Conservation (phyloP, 2,113 vertebrate species). For the Myiagra hebetior region DNA sequence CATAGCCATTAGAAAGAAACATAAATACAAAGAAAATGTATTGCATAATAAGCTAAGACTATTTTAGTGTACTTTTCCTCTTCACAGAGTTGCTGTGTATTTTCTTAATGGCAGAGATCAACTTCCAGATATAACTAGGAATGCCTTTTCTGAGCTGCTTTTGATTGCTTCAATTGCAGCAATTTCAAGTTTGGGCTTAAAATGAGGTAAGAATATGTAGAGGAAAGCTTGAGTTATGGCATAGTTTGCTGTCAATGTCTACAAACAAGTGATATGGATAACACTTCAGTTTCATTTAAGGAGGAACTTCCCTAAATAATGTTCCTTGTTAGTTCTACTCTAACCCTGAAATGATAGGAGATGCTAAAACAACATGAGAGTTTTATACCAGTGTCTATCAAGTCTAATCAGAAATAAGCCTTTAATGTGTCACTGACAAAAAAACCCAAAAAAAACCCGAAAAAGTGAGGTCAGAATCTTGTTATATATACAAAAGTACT, state of each 20-base stretch:
- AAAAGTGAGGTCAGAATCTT: background rate
- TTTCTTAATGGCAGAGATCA: conserved; percentile 19
- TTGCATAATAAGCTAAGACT: background rate
- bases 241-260: background rate
- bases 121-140: background rate
- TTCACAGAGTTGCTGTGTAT: background rate
- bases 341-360: background rate
- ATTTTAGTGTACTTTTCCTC: background rate
- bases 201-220: background rate
- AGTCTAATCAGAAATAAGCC: background rate
- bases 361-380: background rate
- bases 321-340: background rate
- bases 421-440: background rate
- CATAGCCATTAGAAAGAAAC: background rate
- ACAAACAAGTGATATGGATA: background rate
- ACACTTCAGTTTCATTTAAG: background rate
- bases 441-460: background rate
- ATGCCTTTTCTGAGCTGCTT: background rate
- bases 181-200: background rate
- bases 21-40: background rate
- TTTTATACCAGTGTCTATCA: background rate
- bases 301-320: background rate
- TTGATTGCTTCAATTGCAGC: background rate
- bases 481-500: background rate
- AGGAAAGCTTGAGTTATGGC: background rate